phyloP scores from a whole-genome alignment of 2,113 vertebrate species.

The Girardinichthys multiradiatus region DNA sequence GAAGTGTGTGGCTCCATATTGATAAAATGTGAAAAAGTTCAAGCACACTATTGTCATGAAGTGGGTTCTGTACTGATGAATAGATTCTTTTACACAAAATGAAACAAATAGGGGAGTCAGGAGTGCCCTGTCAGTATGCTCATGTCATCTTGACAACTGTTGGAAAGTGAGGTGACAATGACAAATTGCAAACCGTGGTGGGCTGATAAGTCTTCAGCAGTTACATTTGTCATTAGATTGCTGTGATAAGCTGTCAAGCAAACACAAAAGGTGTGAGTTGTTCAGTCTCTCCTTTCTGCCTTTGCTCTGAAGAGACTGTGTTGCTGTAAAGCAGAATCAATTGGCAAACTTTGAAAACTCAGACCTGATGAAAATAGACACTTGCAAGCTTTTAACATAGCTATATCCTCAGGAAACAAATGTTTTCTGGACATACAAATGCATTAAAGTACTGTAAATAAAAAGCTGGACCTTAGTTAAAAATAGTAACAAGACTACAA shows the following conservation, averaged over 20 bases:
- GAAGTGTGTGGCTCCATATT: background rate
- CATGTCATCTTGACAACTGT: background rate
- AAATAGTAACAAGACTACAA: no score
- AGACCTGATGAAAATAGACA: background rate
- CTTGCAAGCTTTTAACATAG: background rate
- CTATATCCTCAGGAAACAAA: background rate
- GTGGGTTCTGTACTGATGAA: background rate
- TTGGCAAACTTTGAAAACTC: background rate
- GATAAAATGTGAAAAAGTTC: no score
- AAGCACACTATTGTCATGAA: background rate
- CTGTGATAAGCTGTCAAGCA: background rate
- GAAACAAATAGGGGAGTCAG: background rate
- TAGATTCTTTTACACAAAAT: background rate
- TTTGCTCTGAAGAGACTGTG: background rate
- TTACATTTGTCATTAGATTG: background rate
- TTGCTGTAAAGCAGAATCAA: background rate
- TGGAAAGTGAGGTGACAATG: background rate
- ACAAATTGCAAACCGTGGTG: background rate
- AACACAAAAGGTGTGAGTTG: background rate
- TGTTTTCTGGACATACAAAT: background rate
- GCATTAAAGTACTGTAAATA: background rate
- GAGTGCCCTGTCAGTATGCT: background rate
- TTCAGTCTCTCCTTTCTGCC: background rate
- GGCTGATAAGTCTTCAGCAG: background rate
- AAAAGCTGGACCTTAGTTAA: no score